Base-by-base conservation (phyloP, 2,113 vertebrate genomes). In the Neopipo cinnamomea region DNA sequence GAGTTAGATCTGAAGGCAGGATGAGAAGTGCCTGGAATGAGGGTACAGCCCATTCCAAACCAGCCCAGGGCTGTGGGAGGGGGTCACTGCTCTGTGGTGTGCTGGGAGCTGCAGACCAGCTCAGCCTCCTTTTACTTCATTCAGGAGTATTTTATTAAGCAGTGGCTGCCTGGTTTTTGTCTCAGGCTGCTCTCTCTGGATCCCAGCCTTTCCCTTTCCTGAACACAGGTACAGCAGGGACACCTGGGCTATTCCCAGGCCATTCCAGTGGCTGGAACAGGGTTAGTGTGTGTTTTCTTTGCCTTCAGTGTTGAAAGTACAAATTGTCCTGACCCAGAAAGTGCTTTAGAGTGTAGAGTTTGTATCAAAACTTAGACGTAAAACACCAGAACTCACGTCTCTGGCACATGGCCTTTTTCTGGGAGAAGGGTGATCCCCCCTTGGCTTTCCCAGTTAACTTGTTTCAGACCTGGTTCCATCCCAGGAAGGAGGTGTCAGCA, bases 401-500 rank as follows among this genome's bases (percentile, higher is more conserved):
- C 49, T 55, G 73, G 66, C 61, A 24, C 2, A 0, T 31, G 67
- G 71, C 62, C 71, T 62, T 70, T 63, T 66, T 8, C 78, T 67
- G 71, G 85, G 49, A 83, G 86, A 88, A 68, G 66, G 35, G 5
- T 68, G 53, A 55, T 79, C 35, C 81, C 70, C 66, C 75, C 76
- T 53, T 90, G 58, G n/a, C 80, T 94, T 79, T 55, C 85, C 74
- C 85, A 65, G 27, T 23, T 12, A 7, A 13, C n/a, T 65, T 50
- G 35, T 59, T 75, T 27, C 75, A 74, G 83, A 70, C 13, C 55
- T 76, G 70, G 23, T 61, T 89, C 73, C 41, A 5, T 47, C 42
- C 14, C 79, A 87, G 84, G 88, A 95, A 95, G 47, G n/a, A 89
- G 74, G 52, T 59, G 85, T 52, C 63, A 75, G 77, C 67, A 95